Evolutionary conservation across 2,797 vertebrate genomes (phyloP).

Genomic region (Loris lydekkerianus): DNA sequence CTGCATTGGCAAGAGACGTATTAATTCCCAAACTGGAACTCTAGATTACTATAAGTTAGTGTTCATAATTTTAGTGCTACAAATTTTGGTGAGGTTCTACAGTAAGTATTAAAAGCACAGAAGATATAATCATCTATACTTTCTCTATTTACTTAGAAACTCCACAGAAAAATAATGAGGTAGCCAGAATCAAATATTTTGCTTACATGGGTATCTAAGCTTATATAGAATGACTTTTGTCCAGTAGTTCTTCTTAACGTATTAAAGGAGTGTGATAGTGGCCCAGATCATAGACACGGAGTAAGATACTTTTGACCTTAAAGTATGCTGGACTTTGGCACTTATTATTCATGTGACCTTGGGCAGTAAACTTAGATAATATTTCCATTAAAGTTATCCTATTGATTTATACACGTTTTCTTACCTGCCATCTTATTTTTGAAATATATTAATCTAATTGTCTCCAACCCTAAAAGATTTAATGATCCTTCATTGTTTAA

Average conservation of each 20-base stretch:
- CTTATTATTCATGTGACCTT: neutral
- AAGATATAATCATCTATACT: neutral
- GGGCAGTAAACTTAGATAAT: neutral
- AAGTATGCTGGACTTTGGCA: neutral
- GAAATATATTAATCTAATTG: slow-evolving; percentile 98
- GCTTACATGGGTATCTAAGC: neutral
- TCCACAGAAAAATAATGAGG: neutral
- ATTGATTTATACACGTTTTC: slow-evolving; percentile 73
- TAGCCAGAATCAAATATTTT: neutral
- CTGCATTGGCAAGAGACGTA: neutral
- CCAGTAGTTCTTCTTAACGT: neutral
- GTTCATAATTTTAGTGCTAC: neutral
- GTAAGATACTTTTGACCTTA: neutral
- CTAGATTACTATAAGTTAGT: neutral
- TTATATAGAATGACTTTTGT: neutral
- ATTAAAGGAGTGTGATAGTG: neutral
- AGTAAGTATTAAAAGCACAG: neutral
- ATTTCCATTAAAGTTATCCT: neutral
- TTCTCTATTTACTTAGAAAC: neutral
- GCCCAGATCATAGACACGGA: neutral
- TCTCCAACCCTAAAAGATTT: slow-evolving; percentile 97
- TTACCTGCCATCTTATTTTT: slow-evolving; percentile 99
- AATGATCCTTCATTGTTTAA: slow-evolving; percentile 97
- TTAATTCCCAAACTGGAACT: neutral
- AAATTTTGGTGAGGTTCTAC: neutral